Evolutionary conservation across 2,797 vertebrate genomes (phyloP), one percentile per base, ranked within the genome.

Genomic region (Tachyglossus aculeatus): DNA sequence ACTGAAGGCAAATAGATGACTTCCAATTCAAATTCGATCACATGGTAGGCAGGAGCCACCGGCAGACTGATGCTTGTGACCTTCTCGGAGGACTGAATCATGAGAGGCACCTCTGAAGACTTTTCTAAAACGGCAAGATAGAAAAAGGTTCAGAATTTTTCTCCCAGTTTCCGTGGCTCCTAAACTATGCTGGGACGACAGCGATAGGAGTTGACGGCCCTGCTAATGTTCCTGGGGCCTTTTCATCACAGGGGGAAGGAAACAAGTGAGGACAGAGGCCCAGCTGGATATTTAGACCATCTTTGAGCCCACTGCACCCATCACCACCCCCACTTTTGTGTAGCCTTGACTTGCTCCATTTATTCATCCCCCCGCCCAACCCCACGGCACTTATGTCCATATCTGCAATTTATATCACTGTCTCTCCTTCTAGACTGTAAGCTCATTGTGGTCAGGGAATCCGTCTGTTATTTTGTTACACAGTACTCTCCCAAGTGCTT

Each of bases 61-160:
- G 98, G 98, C 69, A 99, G 91, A 54, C 89, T 89, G 84, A 99
- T 96, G 85, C 97, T 98, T 19, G 96, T 98, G 81, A 99, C 96
- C 88, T 96, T 98, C 79, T 97, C 96, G 3, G 98, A 99, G 0
- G 95, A 95, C 78, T 96, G 96, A 78, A 99, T 93, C 80, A 86
- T 93, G 61, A 99, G 83, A 5, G 77, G 58, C 8, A 89, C 91
- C 2, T 96, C 93, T 1, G 91, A 89, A 40, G 94, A 87, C 68
- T 92, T 85, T 83, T 97, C 98, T 99, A 78, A 0, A 81, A 65
- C 32, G 53, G 68, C 4, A 29, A 37, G n/a, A 57, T 1, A 16
- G n/a, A 62, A 11, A 74, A 36, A 21, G 34, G 34, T 67, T 85
- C 51, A 73, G 43, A 58, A 69, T 29, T 25, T 12, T 15, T 5